These are phyloP conservation scores for Drosophila funebris DNA, from an alignment of 1,140 invertebrate species.

Conservation along the genomic window DNA sequence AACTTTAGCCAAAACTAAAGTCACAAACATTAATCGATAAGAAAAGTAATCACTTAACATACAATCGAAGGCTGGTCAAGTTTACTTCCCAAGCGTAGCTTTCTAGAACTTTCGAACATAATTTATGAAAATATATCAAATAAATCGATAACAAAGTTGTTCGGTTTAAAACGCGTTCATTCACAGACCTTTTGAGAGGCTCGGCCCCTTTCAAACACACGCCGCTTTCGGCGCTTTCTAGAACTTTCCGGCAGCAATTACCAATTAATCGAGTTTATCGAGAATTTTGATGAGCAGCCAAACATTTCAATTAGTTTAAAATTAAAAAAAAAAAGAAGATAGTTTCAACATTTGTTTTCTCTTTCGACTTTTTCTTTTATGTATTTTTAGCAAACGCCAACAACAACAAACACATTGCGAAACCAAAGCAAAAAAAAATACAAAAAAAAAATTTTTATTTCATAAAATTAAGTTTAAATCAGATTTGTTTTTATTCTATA, in stretches of 20 bases:
- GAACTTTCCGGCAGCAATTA: conserved; percentile 48
- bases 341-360: conserved; percentile 2
- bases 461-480: conserved; percentile 32
- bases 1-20: background rate
- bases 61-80: too few species aligned
- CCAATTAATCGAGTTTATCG: conserved; percentile 15
- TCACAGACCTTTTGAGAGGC: background rate
- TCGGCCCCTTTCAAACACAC: background rate
- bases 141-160: background rate
- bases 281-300: conserved; percentile 21
- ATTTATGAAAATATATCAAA: background rate
- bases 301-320: conserved; percentile 32
- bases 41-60: background rate
- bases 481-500: conserved; percentile 22
- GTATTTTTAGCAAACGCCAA: background rate
- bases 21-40: background rate
- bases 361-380: background rate
- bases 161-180: background rate
- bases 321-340: background rate
- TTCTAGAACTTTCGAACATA: conserved; percentile 11
- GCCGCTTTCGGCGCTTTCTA: conserved; percentile 43
- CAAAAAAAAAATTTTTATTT: conserved; percentile 23
- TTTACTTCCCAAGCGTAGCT: too few species aligned
- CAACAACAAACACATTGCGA: conserved; percentile 7
- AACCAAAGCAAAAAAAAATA: conserved; percentile 10